Percentiles rank a stretch among this genome's conserved stretches.
These are phyloP conservation scores for Sphinx pinastri DNA, from an alignment of 2,888 invertebrate species.

Conservation along the genomic window DNA sequence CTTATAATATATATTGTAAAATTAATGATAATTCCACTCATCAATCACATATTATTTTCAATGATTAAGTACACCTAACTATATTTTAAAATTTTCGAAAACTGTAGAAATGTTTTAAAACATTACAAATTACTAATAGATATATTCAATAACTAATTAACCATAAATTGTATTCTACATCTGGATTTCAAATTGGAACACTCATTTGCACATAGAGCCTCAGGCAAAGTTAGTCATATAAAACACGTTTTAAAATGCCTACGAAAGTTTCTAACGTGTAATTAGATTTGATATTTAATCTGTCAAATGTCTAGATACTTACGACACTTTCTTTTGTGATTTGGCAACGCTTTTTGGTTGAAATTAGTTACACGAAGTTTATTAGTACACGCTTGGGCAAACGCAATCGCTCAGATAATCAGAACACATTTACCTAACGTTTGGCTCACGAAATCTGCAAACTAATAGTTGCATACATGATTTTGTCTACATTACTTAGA, in stretches of 20 bases:
- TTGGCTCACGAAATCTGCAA: neutral
- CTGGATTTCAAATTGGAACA: neutral
- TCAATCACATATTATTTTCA: too few species aligned
- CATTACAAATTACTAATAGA: too few species aligned
- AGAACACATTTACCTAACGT: neutral
- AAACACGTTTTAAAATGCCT: neutral
- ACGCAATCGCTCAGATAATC: neutral
- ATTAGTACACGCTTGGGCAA: slow-evolving; percentile 1
- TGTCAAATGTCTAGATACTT: slow-evolving; percentile 2
- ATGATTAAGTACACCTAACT: too few species aligned
- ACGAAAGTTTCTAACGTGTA: neutral
- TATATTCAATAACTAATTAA: too few species aligned
- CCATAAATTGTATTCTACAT: neutral
- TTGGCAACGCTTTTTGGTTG: neutral
- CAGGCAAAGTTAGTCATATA: neutral
- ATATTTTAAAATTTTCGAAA: too few species aligned
- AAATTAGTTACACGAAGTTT: slow-evolving; percentile 15
- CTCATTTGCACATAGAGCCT: neutral
- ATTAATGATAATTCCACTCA: too few species aligned
- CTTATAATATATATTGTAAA: too few species aligned
- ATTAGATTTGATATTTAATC: slow-evolving; percentile 6
- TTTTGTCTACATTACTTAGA: neutral
- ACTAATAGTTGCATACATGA: neutral
- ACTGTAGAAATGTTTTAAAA: too few species aligned
- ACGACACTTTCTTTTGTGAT: slow-evolving; percentile 3